Evolutionary conservation across 2,888 invertebrate species (phyloP), one percentile per base, ranked within the genome.

Genomic region (Malthinus seriepunctatus): DNA sequence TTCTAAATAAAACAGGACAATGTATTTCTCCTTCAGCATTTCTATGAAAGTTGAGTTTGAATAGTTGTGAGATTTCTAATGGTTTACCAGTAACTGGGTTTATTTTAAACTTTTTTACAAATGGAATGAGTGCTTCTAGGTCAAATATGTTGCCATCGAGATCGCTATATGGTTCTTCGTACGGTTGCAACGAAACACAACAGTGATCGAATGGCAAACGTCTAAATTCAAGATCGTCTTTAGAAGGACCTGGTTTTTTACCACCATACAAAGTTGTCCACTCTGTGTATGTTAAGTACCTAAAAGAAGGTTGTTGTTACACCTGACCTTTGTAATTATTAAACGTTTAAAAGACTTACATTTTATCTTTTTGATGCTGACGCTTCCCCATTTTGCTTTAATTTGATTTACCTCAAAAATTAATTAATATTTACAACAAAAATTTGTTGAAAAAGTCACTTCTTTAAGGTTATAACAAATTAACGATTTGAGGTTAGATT

Each of bases 71-170:
- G 0, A 89, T 80, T 67, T 93, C 92, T 63, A 93, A 76, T 71
- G 92, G 86, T 84, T 91, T 91, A 39, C 98, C 98, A 32, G 93
- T 93, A 0, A 95, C 91, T 23, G 99, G 98, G 80, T 97, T 97
- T 2, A 92, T 81, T 78, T 96, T 97, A 76, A 88, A 96, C 73
- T 91, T 92, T 74, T 95, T 95, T 0, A 96, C 74, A 73, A 94
- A 98, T 23, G 89, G 90, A 8, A 95, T 77, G 55, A 98, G 85
- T 7, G 92, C 88, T 80, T 92, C 88, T 31, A 97, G 79, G 75
- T 99, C 98, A 77, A 94, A 99, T 37, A 98, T 86, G 75, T 96
- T 93, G 8, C 99, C 99, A 65, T 94, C 87, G 9, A 80, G 77
- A 70, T 97, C 96, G 74, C 95, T 93, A 69, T 93, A 93, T 0